Evolutionary conservation across 2,888 invertebrate genomes (phyloP), one percentile per base, ranked within the genome.

Genomic region (Herminia tarsipennalis): DNA sequence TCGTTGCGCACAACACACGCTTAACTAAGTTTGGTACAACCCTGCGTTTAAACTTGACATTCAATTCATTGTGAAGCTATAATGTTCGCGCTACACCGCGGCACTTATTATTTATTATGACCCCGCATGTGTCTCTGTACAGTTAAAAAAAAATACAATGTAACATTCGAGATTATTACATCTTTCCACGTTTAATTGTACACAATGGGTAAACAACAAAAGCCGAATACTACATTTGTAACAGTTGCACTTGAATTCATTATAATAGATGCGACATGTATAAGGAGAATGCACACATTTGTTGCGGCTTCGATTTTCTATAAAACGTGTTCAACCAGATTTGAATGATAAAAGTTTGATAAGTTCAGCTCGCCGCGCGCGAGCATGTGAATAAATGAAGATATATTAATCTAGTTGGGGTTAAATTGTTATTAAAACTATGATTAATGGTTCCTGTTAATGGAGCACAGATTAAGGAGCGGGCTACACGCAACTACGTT

Each of bases 341-440:
- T 88, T 89, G 74, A 89, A 90, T 89, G 86, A 88, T 88, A 88
- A 90, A 81, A 86, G 79, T 78, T 71, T 67, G 78, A 83, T 77
- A 76, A 53, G 40, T 70, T 70, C 57, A 55, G 56, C 54, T 63
- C 73, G 62, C 51, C 51, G 72, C 71, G 75, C 67, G 71, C 68
- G 67, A 71, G 73, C 73, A 77, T 72, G 76, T 76, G 85, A 81
- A 84, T 83, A 85, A 83, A 89, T 88, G 88, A 89, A 90, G 89
- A 91, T 90, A 88, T 91, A 90, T 91, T 88, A 88, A 89, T 88
- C 86, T 77, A 83, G 83, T 85, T 83, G 86, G 90, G 88, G 89
- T 89, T 91, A 90, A 90, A 88, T 88, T 87, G 84, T 90, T 90
- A 89, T 90, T 90, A 90, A 90, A 88, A 90, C 88, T 89, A 88